phyloP scores from a whole-genome alignment of 2,888 invertebrate species.

The Emmelina monodactyla region DNA sequence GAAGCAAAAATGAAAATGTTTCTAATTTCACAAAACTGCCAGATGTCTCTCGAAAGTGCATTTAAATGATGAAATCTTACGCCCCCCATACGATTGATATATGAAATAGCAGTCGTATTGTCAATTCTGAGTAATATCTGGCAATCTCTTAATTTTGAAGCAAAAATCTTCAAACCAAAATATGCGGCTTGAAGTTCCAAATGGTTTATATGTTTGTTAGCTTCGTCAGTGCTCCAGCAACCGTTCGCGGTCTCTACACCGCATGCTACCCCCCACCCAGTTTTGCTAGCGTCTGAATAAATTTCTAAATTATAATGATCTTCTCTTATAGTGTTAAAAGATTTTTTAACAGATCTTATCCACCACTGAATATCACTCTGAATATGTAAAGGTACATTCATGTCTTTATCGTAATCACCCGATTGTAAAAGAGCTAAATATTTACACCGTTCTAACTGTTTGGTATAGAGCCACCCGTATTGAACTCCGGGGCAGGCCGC shows the following conservation, averaged over 20 bases:
- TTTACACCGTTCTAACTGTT: constrained; percentile 2
- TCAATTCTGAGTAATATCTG: constrained; percentile 11
- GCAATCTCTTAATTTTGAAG: constrained; percentile 5
- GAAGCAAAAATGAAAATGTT: constrained; percentile 13
- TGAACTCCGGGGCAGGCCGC: constrained; percentile 11
- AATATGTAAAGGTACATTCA: not conserved
- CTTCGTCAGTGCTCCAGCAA: constrained; percentile 7
- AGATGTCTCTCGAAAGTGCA: constrained; percentile 17
- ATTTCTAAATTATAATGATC: constrained; percentile 14
- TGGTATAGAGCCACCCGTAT: constrained; percentile 12
- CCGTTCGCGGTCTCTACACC: constrained; percentile 8
- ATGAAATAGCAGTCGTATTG: constrained; percentile 11
- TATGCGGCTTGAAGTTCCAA: constrained; percentile 11
- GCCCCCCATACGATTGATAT: constrained; percentile 5
- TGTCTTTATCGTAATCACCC: not conserved
- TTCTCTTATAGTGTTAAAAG: constrained; percentile 7
- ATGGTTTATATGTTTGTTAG: constrained; percentile 9
- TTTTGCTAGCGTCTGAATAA: constrained; percentile 17
- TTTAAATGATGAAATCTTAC: constrained; percentile 7
- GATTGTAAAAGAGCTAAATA: not conserved
- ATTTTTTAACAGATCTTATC: constrained; percentile 7
- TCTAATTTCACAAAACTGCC: constrained; percentile 13
- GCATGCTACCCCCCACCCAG: constrained; percentile 16
- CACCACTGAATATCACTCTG: constrained; percentile 13
- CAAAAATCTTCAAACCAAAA: constrained; percentile 10